Evolutionary conservation across 2,888 invertebrate species (phyloP).

Genomic region (Phymatocera aterrima): DNA sequence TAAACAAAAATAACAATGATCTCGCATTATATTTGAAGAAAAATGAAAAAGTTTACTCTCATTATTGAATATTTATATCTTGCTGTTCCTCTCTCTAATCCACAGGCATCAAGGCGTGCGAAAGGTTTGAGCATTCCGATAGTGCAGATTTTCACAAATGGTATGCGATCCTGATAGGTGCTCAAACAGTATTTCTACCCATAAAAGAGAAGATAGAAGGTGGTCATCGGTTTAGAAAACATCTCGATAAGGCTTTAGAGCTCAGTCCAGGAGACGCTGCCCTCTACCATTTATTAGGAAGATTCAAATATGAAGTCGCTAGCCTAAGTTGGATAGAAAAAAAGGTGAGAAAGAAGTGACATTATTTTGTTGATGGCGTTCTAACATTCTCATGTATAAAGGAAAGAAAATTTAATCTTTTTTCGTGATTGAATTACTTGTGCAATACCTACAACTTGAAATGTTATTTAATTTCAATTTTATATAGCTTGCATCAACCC

Average conservation of each 20-base stretch:
- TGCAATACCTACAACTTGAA: not conserved
- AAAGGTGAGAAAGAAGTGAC: no score
- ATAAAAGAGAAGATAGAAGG: conserved; percentile 81
- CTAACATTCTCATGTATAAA: no score
- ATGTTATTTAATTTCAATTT: not conserved
- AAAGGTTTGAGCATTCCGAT: conserved; percentile 75
- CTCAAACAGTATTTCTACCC: conserved; percentile 78
- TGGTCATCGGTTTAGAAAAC: conserved; percentile 82
- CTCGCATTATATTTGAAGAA: no score
- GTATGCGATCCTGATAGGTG: conserved; percentile 83
- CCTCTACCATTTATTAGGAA: conserved; percentile 82
- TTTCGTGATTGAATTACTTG: not conserved
- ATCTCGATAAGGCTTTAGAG: conserved; percentile 81
- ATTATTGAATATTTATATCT: no score
- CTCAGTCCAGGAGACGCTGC: conserved; percentile 80
- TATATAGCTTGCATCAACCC: conserved; percentile 78
- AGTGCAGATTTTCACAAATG: conserved; percentile 83
- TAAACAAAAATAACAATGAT: not conserved
- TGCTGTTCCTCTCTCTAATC: no score
- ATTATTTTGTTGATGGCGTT: no score
- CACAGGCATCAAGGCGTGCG: conserved; percentile 78
- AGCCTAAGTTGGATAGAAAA: conserved; percentile 81
- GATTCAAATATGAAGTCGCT: conserved; percentile 83
- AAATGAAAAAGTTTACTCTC: no score
- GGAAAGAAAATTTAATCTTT: no score